Evolutionary conservation across 2,797 vertebrate species (phyloP).

Genomic region (Crax fasciolata): DNA sequence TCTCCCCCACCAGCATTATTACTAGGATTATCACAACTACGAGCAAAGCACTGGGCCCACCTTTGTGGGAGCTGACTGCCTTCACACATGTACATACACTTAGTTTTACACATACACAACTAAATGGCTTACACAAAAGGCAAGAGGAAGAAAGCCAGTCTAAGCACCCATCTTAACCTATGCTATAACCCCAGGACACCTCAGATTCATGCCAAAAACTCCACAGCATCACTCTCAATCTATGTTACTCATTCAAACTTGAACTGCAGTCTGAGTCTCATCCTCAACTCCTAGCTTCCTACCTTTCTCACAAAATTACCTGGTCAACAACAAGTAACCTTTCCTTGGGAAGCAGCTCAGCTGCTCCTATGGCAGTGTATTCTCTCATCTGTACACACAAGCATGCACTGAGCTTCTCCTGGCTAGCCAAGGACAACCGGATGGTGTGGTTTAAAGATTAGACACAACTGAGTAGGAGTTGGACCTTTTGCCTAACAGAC

Average conservation of each 20-base stretch:
- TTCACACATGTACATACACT: background rate
- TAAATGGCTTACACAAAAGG: background rate
- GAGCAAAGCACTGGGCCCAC: background rate
- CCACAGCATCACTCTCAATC: background rate
- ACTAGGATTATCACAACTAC: background rate
- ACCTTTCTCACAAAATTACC: background rate
- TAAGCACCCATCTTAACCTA: background rate
- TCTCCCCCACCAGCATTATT: background rate
- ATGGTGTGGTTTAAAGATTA: background rate
- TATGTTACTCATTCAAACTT: background rate
- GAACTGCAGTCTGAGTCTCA: no score
- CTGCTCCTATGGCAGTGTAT: fast-evolving
- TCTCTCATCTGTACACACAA: background rate
- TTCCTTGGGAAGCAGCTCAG: background rate
- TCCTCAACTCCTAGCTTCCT: background rate
- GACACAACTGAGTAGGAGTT: background rate
- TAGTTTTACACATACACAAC: background rate
- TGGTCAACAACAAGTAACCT: fast-evolving
- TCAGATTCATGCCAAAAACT: background rate
- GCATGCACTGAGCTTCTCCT: background rate
- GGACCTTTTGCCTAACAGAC: background rate
- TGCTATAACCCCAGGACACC: background rate
- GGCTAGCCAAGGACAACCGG: background rate
- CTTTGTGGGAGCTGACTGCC: background rate
- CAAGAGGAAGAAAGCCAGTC: background rate